Base-by-base conservation (phyloP, 2,113 vertebrate species). In the Leptodactylus fuscus region DNA sequence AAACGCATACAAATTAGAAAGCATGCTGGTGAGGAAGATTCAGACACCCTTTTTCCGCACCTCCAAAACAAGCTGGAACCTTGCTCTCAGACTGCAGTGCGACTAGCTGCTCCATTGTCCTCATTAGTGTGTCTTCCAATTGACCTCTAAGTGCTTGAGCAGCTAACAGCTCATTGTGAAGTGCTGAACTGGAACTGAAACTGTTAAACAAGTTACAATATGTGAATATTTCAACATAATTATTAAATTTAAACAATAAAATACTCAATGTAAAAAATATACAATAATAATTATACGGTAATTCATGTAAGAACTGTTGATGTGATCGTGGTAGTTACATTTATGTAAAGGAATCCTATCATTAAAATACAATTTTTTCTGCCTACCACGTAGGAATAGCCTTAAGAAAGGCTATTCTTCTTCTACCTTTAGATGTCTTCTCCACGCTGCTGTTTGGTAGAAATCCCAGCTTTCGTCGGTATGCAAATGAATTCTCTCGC, bases 31-130 rank as follows among this genome's bases (percentile, higher is more conserved):
- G 93, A 91, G 79, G 95, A 91, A 89, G 92, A 93, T 90, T 93
- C 94, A 94, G 93, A 93, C 94, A 93, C 88, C 93, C 94, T 95
- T 94, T 94, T 92, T 96, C 94, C 97, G 96, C 97, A 98, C 97
- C 97, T 98, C 96, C 96, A 94, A 90, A 93, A 88, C 92, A 82
- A 13, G 74, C 46, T 91, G 92, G 93, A 3, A 83, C 90, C 91
- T 90, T 90, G 91, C 38, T 80, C 24, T 92, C 92, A 20, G 91
- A 91, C 91, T 96, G 94, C 69, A 93, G 94, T 88, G 93, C 91
- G 91, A 87, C 91, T 79, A 95, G 87, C 81, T 90, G 92, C 88
- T 94, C 94, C 89, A 92, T 84, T 83, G 92, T 94, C 94, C 93
- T 96, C 90, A 90, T 89, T 38, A 99, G 96, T 87, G 96, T 93